A percentile compares a stretch with the other conserved stretches of the same genome.
Conservation (phyloP, 2,113 vertebrate genomes). For the Ardeotis arabs region DNA sequence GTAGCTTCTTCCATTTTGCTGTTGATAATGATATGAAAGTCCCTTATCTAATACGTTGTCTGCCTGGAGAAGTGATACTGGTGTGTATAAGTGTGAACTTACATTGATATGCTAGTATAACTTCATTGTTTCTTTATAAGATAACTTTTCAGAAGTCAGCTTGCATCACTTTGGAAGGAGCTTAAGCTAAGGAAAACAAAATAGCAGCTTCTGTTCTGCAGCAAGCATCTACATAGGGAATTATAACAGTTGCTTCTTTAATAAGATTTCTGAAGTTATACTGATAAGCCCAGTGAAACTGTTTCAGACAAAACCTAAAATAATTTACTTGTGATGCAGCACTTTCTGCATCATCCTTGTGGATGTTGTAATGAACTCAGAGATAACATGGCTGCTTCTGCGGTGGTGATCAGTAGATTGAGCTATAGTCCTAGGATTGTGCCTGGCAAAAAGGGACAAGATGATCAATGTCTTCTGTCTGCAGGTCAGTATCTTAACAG, state of each 20-base stretch:
- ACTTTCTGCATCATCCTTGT: neutral
- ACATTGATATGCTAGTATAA: neutral
- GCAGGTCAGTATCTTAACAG: neutral
- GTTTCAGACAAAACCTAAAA: neutral
- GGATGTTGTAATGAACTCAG: neutral
- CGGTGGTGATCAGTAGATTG: neutral
- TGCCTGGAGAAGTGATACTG: neutral
- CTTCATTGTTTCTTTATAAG: conserved; percentile 5
- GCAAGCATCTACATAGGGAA: neutral
- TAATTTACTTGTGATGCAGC: neutral
- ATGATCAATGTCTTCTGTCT: neutral
- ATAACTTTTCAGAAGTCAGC: neutral
- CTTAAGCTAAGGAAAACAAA: neutral
- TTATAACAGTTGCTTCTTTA: neutral
- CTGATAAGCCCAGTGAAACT: neutral
- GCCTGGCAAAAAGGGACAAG: neutral
- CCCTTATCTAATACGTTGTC: neutral
- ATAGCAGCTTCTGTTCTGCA: neutral
- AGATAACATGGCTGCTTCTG: neutral
- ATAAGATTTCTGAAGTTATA: neutral
- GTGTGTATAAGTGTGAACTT: neutral
- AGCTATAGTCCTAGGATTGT: neutral
- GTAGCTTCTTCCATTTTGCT: neutral
- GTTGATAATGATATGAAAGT: neutral
- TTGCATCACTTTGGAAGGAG: neutral